phyloP scores from a whole-genome alignment of 1,140 invertebrate genomes.

The Tenebrio molitor region DNA sequence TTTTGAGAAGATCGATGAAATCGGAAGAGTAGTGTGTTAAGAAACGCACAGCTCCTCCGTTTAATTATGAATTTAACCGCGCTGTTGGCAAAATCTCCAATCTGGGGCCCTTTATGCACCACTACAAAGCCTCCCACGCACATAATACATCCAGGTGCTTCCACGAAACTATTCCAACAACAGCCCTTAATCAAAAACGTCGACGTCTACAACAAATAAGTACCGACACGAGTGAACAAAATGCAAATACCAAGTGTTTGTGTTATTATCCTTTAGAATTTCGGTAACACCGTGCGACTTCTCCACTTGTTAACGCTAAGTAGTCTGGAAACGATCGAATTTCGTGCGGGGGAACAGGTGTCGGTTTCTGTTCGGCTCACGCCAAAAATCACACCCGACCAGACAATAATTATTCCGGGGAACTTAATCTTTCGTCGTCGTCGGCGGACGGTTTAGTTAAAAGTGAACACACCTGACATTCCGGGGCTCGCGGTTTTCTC shows the following conservation, averaged over 20 bases:
- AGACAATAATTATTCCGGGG: not conserved
- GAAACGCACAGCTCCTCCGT: not conserved
- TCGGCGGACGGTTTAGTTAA: not conserved
- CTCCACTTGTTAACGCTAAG: slow-evolving; percentile 12
- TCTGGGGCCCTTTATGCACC: not conserved
- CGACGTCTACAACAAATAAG: slow-evolving; percentile 1
- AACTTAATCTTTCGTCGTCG: not conserved
- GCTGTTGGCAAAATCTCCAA: not conserved
- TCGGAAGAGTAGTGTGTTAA: no score
- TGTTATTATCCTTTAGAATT: slow-evolving; percentile 2
- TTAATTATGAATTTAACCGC: not conserved
- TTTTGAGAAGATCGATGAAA: no score
- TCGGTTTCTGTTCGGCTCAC: not conserved
- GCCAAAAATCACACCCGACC: not conserved
- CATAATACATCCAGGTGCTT: slow-evolving; percentile 19
- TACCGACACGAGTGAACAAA: not conserved
- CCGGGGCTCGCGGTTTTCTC: not conserved
- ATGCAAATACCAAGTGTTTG: slow-evolving; percentile 5
- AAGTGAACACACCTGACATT: slow-evolving; percentile 7
- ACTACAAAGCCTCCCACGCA: not conserved
- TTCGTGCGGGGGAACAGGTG: slow-evolving; percentile 9
- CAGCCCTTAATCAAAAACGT: slow-evolving; percentile 4
- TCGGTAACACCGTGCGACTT: slow-evolving; percentile 22
- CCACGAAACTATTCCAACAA: slow-evolving; percentile 1
- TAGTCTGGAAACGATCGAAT: not conserved